Evolutionary conservation across 1,140 invertebrate genomes (phyloP).

Genomic region (Panulirus ornatus): DNA sequence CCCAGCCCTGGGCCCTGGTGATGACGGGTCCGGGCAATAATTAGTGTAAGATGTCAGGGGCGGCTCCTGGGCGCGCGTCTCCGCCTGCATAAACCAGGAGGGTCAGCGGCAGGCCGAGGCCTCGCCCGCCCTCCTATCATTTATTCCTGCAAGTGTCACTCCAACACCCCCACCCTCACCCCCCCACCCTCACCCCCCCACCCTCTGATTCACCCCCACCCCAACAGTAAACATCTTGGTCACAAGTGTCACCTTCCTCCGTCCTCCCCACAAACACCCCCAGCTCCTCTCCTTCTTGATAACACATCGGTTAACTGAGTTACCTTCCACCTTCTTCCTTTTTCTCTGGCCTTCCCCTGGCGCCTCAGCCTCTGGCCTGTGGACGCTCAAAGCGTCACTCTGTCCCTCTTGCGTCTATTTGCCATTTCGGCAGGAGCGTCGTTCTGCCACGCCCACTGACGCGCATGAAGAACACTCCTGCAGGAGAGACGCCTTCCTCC

Average conservation of each 20-base stretch:
- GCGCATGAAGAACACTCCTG: no score
- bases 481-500: no score
- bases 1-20: not conserved
- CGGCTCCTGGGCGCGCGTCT: not conserved
- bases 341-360: not conserved
- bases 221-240: not conserved
- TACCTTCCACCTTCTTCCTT: not conserved
- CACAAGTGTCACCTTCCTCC: no score
- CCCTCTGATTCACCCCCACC: not conserved
- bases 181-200: not conserved
- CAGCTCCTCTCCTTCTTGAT: no score
- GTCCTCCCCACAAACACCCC: no score
- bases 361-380: not conserved
- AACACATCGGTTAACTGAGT: no score
- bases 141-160: constrained; percentile 16
- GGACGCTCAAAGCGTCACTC: not conserved
- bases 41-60: not conserved
- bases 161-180: not conserved
- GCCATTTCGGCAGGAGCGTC: no score
- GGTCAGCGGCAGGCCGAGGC: not conserved
- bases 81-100: not conserved
- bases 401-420: no score
- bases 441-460: no score
- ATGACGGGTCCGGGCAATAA: not conserved
- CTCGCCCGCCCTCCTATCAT: not conserved